Base-by-base conservation (phyloP, 2,113 vertebrate genomes). In the Pseudois nayaur region DNA sequence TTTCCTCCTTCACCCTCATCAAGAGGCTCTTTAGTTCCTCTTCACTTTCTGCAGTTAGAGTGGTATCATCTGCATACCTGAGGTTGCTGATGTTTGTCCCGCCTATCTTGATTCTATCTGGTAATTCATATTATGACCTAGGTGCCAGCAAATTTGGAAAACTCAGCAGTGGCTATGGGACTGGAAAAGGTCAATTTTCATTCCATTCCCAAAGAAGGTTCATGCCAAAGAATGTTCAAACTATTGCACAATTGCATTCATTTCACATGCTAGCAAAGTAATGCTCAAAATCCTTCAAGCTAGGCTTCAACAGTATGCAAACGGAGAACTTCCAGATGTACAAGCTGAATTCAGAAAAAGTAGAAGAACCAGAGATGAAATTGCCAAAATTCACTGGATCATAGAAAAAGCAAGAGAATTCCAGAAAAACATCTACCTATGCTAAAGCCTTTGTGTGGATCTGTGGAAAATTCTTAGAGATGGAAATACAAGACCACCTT, bases 301-400 rank as follows among this genome's bases (percentile, higher is more conserved):
- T 5, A 67, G 62, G 62, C 33, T n/a, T 67, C 62, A 67, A 19
- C 33, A 67, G 33, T n/a, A 67, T 19, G 8, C 62, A 67, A 17
- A n/a, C 2, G 0, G 0, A 67, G 16, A 67, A 19, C 33, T 67
- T 67, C 4, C 33, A 9, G 33, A 67, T 2, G 6, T 67, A 67
- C 33, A n/a, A 67, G 8, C 62, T 67, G 62, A 67, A 67, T 67
- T 67, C 62, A 67, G 33, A n/a, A 2, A 67, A n/a, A 8, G 62
- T 4, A 67, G 62, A 67, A 67, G 33, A 67, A 67, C 8, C 33
- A n/a, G 62, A n/a, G 16, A 67, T n/a, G 33, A 67, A 67, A 67
- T n/a, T 67, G 62, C 33, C 62, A 67, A 67, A 4, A 67, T 19
- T 67, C 33, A 8, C 4, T 67, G 33, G 16, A 67, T 67, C 62